Conservation (phyloP, 2,113 vertebrate genomes). For the Delphinus delphis region DNA sequence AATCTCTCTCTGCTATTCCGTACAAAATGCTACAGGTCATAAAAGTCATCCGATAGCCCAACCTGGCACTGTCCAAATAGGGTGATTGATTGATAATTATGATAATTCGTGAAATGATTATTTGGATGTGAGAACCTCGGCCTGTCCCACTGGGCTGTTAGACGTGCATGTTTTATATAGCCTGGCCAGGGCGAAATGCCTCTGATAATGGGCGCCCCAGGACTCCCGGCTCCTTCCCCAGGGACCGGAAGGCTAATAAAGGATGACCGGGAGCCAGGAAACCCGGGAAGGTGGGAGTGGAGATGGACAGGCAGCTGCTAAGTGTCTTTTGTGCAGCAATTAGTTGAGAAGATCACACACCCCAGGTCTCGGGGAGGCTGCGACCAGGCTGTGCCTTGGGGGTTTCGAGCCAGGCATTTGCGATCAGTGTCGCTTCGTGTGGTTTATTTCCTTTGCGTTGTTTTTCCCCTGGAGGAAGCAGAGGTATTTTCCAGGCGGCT, state of each 20-base stretch:
- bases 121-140: constrained; percentile 91
- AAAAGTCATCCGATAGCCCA: constrained; percentile 86
- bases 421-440: fast-evolving
- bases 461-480: neutral
- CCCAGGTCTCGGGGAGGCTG: constrained; percentile 68
- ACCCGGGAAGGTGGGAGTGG: constrained; percentile 76
- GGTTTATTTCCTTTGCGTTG: neutral
- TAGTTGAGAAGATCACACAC: constrained; percentile 72
- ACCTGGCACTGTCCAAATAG: constrained; percentile 80
- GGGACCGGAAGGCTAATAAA: constrained; percentile 81
- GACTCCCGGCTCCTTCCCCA: constrained; percentile 79
- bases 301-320: constrained; percentile 76
- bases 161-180: constrained; percentile 83
- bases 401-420: fast-evolving
- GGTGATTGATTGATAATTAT: constrained; percentile 98
- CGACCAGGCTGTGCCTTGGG: fast-evolving
- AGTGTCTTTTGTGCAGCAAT: constrained; percentile 83
- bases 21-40: constrained; percentile 91
- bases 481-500: neutral
- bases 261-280: constrained; percentile 84
- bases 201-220: constrained; percentile 81
- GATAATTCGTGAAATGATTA: constrained; percentile 97
- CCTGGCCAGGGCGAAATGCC: constrained; percentile 85
- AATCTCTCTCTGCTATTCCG: constrained; percentile 89
- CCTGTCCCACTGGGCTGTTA: constrained; percentile 80